Evolutionary conservation across 2,797 vertebrate genomes (phyloP), one percentile per base, ranked within the genome.

Genomic region (Vespertilio murinus): DNA sequence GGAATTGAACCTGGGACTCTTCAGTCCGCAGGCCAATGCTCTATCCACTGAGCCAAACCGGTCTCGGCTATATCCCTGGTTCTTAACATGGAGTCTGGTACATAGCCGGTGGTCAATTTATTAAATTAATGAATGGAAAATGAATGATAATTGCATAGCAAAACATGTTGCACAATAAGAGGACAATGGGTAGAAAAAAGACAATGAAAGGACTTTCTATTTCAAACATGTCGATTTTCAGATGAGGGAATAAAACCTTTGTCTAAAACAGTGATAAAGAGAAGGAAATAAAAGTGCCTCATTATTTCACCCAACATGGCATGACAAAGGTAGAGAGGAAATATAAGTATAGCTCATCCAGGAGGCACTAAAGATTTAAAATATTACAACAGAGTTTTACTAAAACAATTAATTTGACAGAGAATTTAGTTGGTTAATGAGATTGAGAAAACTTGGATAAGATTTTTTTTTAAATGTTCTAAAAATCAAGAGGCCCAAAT

Each of bases 381-480:
- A 40, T 52, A 49, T 52, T 13, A 18, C 30, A 35, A 70, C 16
- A 23, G 16, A 80, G 23, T 73, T 95, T 33, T 86, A 35, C 33
- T 81, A 47, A 65, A 80, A 33, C 16, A 77, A 35, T 79, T 35
- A 79, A 91, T 70, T 92, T 16, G 47, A 52, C 20, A 82, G 38
- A 90, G 17, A 81, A 38, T 28, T 20, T 82, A 17, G 2, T 28
- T 73, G n/a, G 49, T 22, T 67, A 88, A 67, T 14, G 23, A 74
- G 28, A 79, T 28, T 40, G 75, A 59, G 30, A 8, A 95, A 96
- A 94, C 74, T 6, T 93, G 17, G 70, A 56, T 84, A 86, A 47
- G 23, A 82, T 30, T 30, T 49, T 90, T 49, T 90, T 9, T 67
- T 35, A n/a, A 95, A 88, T 49, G 17, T 93, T 77, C 38, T 42